These are phyloP conservation scores for Spongia lamella DNA, from an alignment of 37 sponge, comb jelly and placozoan species.

Conservation along the genomic window DNA sequence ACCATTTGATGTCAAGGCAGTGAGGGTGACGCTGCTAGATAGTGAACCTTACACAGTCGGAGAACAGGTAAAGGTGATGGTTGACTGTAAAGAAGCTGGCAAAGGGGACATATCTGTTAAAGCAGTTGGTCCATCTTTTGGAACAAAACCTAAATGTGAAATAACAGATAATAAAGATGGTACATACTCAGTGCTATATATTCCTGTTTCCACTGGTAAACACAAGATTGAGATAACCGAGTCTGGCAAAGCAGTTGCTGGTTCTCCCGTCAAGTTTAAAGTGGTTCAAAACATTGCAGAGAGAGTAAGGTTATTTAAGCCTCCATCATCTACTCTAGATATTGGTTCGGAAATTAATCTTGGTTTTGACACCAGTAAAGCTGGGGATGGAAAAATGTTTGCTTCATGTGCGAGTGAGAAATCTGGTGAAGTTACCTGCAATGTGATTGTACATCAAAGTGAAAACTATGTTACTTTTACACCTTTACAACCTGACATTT, in stretches of 20 bases:
- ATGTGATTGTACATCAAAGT: slow-evolving; percentile 31
- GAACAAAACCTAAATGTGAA: slow-evolving; percentile 14
- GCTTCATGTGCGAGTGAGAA: slow-evolving; percentile 37
- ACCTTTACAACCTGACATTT: slow-evolving; percentile 42
- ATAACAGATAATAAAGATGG: slow-evolving; percentile 39
- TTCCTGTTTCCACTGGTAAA: slow-evolving; percentile 43
- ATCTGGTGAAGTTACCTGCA: slow-evolving; percentile 7
- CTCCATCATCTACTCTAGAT: neutral
- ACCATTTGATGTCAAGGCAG: slow-evolving; percentile 42
- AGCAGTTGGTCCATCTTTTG: slow-evolving; percentile 54
- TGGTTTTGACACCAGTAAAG: slow-evolving; percentile 42
- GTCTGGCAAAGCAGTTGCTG: slow-evolving; percentile 40
- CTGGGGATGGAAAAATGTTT: slow-evolving; percentile 57
- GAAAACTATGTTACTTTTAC: slow-evolving; percentile 21
- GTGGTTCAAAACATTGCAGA: slow-evolving; percentile 30
- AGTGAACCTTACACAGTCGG: slow-evolving; percentile 2
- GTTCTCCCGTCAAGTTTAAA: slow-evolving; percentile 65
- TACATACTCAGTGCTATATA: slow-evolving; percentile 52
- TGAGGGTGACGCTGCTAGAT: slow-evolving; percentile 12
- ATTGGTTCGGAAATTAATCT: neutral
- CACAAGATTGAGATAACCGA: slow-evolving; percentile 31
- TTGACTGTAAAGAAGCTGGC: slow-evolving; percentile 35
- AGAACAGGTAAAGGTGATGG: neutral
- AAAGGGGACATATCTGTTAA: slow-evolving; percentile 41
- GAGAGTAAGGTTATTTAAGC: slow-evolving; percentile 10